A percentile compares a stretch with the other conserved stretches of the same genome.
Conservation (phyloP, 2,888 invertebrate species). For the Eudemis profundana region DNA sequence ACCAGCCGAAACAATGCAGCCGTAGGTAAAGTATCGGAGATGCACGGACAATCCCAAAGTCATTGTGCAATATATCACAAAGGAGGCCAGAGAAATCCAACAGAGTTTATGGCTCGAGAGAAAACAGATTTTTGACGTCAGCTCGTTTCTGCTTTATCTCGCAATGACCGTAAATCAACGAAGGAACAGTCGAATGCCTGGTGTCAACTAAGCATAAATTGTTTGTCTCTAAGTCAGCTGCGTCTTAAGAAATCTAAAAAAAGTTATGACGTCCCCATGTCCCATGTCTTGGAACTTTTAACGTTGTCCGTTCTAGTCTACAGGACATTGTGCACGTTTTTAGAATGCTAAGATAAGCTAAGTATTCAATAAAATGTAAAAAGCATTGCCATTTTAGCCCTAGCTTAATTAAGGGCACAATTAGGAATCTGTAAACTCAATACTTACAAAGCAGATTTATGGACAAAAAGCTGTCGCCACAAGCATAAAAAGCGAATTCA, state of each 20-base stretch:
- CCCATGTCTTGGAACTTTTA: neutral
- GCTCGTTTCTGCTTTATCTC: conserved; percentile 57
- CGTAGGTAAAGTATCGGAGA: conserved; percentile 65
- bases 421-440: too few relatives aligned
- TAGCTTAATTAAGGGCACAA: too few relatives aligned
- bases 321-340: too few relatives aligned
- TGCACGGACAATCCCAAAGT: conserved; percentile 58
- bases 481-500: too few relatives aligned
- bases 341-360: too few relatives aligned
- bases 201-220: conserved; percentile 48
- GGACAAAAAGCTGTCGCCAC: too few relatives aligned
- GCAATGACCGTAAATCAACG: conserved; percentile 72
- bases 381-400: neutral
- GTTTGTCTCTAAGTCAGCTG: conserved; percentile 46
- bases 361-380: conserved; percentile 9
- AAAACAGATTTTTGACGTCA: conserved; percentile 64
- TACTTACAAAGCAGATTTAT: too few relatives aligned
- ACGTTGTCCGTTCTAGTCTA: neutral
- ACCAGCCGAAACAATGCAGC: conserved; percentile 75
- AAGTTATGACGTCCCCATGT: neutral
- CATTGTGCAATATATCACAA: conserved; percentile 80
- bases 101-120: conserved; percentile 68
- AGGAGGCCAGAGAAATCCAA: conserved; percentile 77
- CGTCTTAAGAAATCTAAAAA: neutral
- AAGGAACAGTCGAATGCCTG: conserved; percentile 46